These are phyloP conservation scores for Sebastolobus altivelis DNA, from an alignment of 2,797 vertebrate genomes.

Conservation along the genomic window DNA sequence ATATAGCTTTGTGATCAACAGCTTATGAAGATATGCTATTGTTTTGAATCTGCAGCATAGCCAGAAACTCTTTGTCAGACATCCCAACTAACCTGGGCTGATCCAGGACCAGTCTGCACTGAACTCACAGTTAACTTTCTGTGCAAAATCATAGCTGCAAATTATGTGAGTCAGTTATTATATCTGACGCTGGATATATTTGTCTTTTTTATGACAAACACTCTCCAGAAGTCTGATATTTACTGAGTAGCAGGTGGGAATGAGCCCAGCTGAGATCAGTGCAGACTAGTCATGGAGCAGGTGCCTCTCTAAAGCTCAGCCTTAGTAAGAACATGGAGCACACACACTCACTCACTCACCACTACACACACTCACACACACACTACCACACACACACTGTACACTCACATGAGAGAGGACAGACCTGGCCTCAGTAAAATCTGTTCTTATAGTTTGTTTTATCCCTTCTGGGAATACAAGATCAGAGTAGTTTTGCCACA, in stretches of 20 bases:
- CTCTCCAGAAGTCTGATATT: constrained; percentile 39
- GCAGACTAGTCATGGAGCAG: constrained; percentile 50
- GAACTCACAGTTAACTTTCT: background rate
- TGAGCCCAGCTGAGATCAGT: constrained; percentile 43
- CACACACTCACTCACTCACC: background rate
- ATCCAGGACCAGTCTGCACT: constrained; percentile 49
- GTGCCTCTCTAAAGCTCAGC: constrained; percentile 52
- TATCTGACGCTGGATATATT: background rate
- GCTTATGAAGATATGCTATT: constrained; percentile 64
- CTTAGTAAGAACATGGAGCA: constrained; percentile 42
- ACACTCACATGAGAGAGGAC: constrained; percentile 42
- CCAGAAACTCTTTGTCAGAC: constrained; percentile 51
- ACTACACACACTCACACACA: constrained; percentile 2
- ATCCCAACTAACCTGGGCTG: constrained; percentile 26
- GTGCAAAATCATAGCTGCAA: constrained; percentile 10
- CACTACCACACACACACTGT: constrained; percentile 10
- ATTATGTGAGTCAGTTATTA: constrained; percentile 1
- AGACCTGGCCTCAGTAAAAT: constrained; percentile 51
- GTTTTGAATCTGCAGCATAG: constrained; percentile 52
- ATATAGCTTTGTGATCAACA: constrained; percentile 61
- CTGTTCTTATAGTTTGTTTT: constrained; percentile 43
- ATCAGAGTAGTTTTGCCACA: constrained; percentile 37
- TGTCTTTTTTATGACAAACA: constrained; percentile 24
- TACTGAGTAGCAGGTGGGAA: constrained; percentile 32
- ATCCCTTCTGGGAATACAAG: constrained; percentile 39